phyloP scores from a whole-genome alignment of 2,113 vertebrate genomes.

The Xiphophorus maculatus region DNA sequence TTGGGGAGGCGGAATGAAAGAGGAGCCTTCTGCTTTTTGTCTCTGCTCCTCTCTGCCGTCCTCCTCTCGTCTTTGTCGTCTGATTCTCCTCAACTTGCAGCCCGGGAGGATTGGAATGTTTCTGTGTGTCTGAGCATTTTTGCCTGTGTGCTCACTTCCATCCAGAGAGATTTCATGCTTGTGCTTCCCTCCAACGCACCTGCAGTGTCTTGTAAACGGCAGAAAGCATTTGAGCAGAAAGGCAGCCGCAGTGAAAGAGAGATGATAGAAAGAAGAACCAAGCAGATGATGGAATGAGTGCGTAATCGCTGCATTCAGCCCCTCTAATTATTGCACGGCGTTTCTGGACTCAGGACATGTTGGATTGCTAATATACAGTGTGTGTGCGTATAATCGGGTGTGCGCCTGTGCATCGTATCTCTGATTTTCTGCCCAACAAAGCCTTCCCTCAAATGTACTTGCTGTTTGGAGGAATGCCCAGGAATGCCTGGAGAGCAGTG shows the following conservation, averaged over 20 bases:
- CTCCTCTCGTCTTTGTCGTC: conserved; percentile 29
- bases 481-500: conserved; percentile 62
- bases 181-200: conserved; percentile 68
- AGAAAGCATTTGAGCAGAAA: conserved; percentile 52
- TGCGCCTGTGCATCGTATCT: conserved; percentile 40
- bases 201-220: conserved; percentile 67
- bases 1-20: conserved; percentile 64
- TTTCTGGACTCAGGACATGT: conserved; percentile 63
- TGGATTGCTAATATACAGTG: conserved; percentile 57
- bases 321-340: conserved; percentile 70
- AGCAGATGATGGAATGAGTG: conserved; percentile 58
- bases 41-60: conserved; percentile 36
- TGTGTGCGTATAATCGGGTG: conserved; percentile 25
- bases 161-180: conserved; percentile 73
- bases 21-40: conserved; percentile 64
- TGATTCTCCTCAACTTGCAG: conserved; percentile 38
- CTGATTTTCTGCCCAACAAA: conserved; percentile 65
- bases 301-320: conserved; percentile 65
- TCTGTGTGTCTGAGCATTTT: conserved; percentile 16
- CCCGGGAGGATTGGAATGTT: conserved; percentile 65
- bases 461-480: conserved; percentile 67
- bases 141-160: conserved; percentile 34
- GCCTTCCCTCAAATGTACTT: conserved; percentile 54
- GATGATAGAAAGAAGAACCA: conserved; percentile 55
- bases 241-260: conserved; percentile 42